Conservation (phyloP, 2,888 invertebrate genomes). For the Poecilobothrus nobilitatus region DNA sequence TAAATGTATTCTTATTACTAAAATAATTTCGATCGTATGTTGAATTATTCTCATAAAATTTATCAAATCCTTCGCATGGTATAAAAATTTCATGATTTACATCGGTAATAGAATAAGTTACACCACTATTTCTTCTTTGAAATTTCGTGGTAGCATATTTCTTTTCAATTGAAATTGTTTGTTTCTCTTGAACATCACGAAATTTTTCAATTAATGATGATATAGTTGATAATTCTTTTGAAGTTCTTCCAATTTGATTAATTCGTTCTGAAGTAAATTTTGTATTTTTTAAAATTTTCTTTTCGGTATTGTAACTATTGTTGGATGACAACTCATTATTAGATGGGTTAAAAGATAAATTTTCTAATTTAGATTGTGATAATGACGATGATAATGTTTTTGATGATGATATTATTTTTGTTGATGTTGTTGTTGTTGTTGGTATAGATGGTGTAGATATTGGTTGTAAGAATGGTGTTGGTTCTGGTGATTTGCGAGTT, state of each 20-base stretch:
- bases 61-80: conserved; percentile 18
- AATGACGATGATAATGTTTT: not conserved
- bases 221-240: not conserved
- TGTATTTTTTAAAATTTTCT: not conserved
- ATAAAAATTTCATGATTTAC: conserved; percentile 23
- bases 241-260: not conserved
- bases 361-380: not conserved
- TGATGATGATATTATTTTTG: not conserved
- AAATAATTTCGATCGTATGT: not conserved
- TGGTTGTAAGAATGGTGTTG: not conserved
- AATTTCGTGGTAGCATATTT: conserved; percentile 1
- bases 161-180: not conserved
- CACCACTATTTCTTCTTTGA: not conserved
- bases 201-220: conserved; percentile 7
- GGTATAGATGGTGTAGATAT: not conserved
- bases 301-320: not conserved
- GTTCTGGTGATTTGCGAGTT: not conserved
- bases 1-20: not conserved
- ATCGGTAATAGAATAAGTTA: conserved; percentile 13
- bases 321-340: not conserved
- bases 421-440: not conserved
- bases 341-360: not conserved
- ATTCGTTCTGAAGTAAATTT: not conserved
- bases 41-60: conserved; percentile 8
- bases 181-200: conserved; percentile 3